These are phyloP conservation scores for Columba livia DNA, from an alignment of 2,113 vertebrate species.

Conservation along the genomic window DNA sequence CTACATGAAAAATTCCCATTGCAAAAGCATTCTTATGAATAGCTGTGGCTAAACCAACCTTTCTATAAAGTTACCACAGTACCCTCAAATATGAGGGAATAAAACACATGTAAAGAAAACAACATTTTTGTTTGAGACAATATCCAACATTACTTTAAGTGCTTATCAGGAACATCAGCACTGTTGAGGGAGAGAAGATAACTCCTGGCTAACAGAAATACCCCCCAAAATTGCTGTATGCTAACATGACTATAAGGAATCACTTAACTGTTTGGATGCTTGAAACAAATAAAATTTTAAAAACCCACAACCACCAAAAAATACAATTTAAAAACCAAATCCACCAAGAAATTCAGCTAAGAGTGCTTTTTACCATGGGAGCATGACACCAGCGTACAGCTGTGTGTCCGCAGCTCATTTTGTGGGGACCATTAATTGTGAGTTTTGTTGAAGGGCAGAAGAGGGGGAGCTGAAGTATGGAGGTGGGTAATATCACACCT, in stretches of 20 bases:
- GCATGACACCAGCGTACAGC: not conserved
- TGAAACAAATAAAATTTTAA: not conserved
- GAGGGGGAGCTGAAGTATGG: not conserved
- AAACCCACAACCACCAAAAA: not conserved
- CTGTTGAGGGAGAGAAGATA: not conserved
- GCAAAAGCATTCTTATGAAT: not conserved
- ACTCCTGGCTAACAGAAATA: not conserved
- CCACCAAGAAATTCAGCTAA: not conserved
- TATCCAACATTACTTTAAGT: not conserved
- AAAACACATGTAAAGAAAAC: not conserved
- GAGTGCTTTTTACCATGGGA: not conserved
- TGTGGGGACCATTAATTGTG: not conserved
- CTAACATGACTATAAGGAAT: not conserved
- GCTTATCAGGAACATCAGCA: not conserved
- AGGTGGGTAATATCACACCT: not conserved
- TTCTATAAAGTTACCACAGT: not conserved
- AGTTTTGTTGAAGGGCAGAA: not conserved
- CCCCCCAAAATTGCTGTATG: not conserved
- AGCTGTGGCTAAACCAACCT: not conserved
- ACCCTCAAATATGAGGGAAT: not conserved
- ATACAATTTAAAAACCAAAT: not conserved
- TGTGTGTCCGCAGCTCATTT: not conserved
- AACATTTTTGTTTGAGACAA: not conserved
- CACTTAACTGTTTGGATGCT: not conserved
- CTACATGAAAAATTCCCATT: not conserved